These are phyloP conservation scores for Horisme vitalbata DNA, from an alignment of 2,888 invertebrate species.

Conservation along the genomic window DNA sequence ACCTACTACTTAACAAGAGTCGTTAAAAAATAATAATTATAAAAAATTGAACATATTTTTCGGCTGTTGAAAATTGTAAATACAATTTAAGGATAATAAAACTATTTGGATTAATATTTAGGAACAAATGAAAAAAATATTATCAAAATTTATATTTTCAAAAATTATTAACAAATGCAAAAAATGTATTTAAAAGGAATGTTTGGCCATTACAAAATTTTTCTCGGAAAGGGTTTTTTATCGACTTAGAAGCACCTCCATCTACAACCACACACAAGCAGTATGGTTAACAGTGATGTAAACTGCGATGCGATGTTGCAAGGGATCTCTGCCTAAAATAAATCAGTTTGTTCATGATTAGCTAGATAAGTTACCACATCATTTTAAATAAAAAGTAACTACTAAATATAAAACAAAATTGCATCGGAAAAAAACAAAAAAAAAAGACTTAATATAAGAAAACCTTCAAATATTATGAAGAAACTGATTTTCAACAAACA, in stretches of 20 bases:
- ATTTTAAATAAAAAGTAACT: constrained; percentile 18
- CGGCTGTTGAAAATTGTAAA: constrained; percentile 84
- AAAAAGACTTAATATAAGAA: constrained; percentile 14
- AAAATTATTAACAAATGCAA: constrained; percentile 82
- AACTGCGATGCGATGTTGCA: constrained; percentile 74
- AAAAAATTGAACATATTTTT: constrained; percentile 82
- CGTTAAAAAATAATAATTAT: constrained; percentile 81
- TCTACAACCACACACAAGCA: constrained; percentile 69
- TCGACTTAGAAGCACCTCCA: constrained; percentile 75
- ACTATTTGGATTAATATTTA: constrained; percentile 84
- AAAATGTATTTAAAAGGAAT: constrained; percentile 77
- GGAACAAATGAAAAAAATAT: constrained; percentile 80
- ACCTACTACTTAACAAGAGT: constrained; percentile 84
- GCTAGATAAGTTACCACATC: neutral
- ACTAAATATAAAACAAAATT: constrained; percentile 11
- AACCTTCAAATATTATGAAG: constrained; percentile 45
- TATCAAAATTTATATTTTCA: constrained; percentile 84
- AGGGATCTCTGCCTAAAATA: constrained; percentile 55
- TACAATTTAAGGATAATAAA: constrained; percentile 82
- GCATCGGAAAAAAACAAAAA: constrained; percentile 9
- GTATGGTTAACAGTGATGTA: constrained; percentile 76
- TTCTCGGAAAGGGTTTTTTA: constrained; percentile 72
- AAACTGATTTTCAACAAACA: constrained; percentile 74
- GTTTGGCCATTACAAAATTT: constrained; percentile 80
- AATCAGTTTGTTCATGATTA: constrained; percentile 62